A percentile compares a stretch with the other conserved stretches of the same genome.
Conservation (phyloP, 1,140 invertebrate species). For the Ceratina calcarata region DNA sequence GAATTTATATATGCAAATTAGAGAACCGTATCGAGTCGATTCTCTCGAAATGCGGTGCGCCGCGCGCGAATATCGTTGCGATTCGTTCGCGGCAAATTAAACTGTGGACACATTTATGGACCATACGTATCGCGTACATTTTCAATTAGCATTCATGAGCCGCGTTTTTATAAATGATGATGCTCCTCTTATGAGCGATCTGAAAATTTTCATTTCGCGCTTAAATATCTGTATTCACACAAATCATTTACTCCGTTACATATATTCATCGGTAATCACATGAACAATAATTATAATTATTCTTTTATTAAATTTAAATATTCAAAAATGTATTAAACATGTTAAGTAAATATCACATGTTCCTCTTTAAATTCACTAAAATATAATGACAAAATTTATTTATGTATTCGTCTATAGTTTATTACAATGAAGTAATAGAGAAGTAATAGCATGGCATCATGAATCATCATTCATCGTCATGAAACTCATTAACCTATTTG, state of each 20-base stretch:
- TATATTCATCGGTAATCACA: not conserved
- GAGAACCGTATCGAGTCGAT: slow-evolving; percentile 37
- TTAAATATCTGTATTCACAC: not conserved
- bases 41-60: too few species aligned
- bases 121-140: slow-evolving; percentile 52
- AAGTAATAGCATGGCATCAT: too few species aligned
- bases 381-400: too few species aligned
- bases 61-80: slow-evolving; percentile 29
- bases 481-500: too few species aligned
- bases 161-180: slow-evolving; percentile 21
- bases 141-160: slow-evolving; percentile 60
- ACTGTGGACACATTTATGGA: slow-evolving; percentile 49
- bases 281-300: too few species aligned
- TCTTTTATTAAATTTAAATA: too few species aligned
- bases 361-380: too few species aligned
- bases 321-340: too few species aligned
- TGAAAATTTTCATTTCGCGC: slow-evolving; percentile 13
- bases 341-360: too few species aligned
- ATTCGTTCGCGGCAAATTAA: slow-evolving; percentile 58
- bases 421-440: too few species aligned
- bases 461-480: too few species aligned
- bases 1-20: slow-evolving; percentile 63
- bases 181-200: slow-evolving; percentile 20
- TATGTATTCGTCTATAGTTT: too few species aligned
- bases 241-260: not conserved